Evolutionary conservation across 2,888 invertebrate genomes (phyloP).

Genomic region (Linyphia triangularis): DNA sequence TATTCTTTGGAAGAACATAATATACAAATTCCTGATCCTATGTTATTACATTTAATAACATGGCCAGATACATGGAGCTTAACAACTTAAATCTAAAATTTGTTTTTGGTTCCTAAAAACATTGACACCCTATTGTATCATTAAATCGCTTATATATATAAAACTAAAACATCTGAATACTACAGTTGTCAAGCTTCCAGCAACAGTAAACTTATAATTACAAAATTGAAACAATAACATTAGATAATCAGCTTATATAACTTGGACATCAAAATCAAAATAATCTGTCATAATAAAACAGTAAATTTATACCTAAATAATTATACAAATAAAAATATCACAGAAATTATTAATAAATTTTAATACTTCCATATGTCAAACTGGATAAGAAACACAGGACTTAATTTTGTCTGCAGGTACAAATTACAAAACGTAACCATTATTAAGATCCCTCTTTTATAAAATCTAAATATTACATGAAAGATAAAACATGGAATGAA

Average conservation of each 20-base stretch:
- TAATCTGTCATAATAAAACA: slow-evolving; percentile 64
- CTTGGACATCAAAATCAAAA: slow-evolving; percentile 67
- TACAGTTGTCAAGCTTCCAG: slow-evolving; percentile 72
- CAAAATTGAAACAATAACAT: slow-evolving; percentile 73
- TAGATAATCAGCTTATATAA: slow-evolving; percentile 58
- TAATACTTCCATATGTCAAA: slow-evolving; percentile 63
- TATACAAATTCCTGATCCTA: slow-evolving; percentile 73
- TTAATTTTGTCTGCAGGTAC: slow-evolving; percentile 23
- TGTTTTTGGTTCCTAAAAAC: slow-evolving; percentile 70
- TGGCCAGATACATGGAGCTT: slow-evolving; percentile 73
- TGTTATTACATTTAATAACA: slow-evolving; percentile 71
- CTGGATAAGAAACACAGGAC: slow-evolving; percentile 42
- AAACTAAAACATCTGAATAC: slow-evolving; percentile 73
- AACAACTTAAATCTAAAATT: slow-evolving; percentile 72
- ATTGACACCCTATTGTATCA: slow-evolving; percentile 61
- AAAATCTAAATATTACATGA: not conserved
- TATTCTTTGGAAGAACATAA: slow-evolving; percentile 75
- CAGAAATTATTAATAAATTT: slow-evolving; percentile 64
- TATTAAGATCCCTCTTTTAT: not conserved
- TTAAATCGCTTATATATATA: slow-evolving; percentile 67
- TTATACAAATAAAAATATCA: slow-evolving; percentile 71
- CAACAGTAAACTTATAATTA: slow-evolving; percentile 71
- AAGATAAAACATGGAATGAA: slow-evolving; percentile 27
- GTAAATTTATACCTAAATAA: slow-evolving; percentile 69
- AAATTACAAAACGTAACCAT: slow-evolving; percentile 66